Evolutionary conservation across 1,140 invertebrate genomes (phyloP).

Genomic region (Leptonema lineaticorne): DNA sequence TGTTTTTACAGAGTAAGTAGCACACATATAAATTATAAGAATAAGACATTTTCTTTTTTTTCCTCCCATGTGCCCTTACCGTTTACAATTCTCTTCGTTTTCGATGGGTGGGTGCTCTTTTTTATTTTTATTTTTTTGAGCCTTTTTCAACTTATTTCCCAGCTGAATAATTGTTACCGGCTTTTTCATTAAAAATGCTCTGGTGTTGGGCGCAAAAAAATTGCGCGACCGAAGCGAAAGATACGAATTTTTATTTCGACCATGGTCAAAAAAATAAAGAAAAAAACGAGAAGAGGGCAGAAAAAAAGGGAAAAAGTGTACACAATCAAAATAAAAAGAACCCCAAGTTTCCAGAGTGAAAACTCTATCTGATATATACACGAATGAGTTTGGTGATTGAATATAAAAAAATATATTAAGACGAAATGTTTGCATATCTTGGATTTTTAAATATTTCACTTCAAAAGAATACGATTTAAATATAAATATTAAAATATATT

Average conservation of each 20-base stretch:
- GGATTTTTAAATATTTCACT: no score
- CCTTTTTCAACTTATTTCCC: constrained; percentile 31
- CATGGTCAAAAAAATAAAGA: no score
- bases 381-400: constrained; percentile 2
- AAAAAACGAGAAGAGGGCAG: no score
- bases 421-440: no score
- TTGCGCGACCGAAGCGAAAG: neutral
- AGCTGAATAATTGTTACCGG: constrained; percentile 32
- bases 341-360: neutral
- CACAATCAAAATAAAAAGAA: neutral
- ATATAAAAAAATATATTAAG: no score
- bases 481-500: no score
- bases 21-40: no score
- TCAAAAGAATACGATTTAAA: no score
- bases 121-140: constrained; percentile 26
- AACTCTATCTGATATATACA: constrained; percentile 11
- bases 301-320: no score
- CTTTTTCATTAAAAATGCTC: constrained; percentile 31
- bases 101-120: neutral
- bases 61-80: no score
- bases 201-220: neutral
- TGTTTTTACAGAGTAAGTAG: no score
- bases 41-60: constrained; percentile 1
- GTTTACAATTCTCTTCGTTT: constrained; percentile 7
- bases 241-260: neutral